Percentiles rank a stretch among this genome's conserved stretches.
Evolutionary conservation across 1,140 invertebrate species (phyloP).

Genomic region (Spodoptera litura): DNA sequence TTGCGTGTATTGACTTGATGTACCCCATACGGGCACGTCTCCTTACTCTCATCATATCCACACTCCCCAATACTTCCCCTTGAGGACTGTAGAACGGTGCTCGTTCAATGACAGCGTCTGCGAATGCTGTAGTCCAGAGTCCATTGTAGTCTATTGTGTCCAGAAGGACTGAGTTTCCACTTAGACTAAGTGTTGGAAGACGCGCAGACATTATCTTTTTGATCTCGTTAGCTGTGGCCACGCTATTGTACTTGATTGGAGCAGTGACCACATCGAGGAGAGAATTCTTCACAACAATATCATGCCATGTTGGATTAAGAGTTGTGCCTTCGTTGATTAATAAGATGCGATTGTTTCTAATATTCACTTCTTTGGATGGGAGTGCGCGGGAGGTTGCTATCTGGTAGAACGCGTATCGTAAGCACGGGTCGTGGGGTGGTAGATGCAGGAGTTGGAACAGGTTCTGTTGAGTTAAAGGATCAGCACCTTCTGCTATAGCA

Average conservation of each 20-base stretch:
- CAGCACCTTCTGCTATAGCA: slow-evolving; percentile 38
- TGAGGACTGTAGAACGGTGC: slow-evolving; percentile 34
- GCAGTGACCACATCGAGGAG: not conserved
- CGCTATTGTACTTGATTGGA: not conserved
- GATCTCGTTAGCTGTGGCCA: slow-evolving; percentile 6
- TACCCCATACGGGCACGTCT: slow-evolving; percentile 31
- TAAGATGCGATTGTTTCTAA: slow-evolving; percentile 1
- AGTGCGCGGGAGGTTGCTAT: not conserved
- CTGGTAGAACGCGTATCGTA: slow-evolving; percentile 34
- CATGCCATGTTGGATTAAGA: slow-evolving; percentile 8
- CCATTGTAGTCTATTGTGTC: slow-evolving; percentile 36
- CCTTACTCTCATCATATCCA: slow-evolving; percentile 39
- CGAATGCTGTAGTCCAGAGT: slow-evolving; percentile 42
- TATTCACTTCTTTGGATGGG: not conserved
- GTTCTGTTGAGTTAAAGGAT: slow-evolving; percentile 4
- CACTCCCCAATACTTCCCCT: slow-evolving; percentile 28
- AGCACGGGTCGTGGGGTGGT: slow-evolving; percentile 38
- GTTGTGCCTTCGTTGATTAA: slow-evolving; percentile 23
- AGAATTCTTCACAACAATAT: slow-evolving; percentile 22
- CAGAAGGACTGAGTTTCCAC: slow-evolving; percentile 42
- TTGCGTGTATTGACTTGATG: slow-evolving; percentile 2
- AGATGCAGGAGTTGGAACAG: slow-evolving; percentile 36
- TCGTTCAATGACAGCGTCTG: slow-evolving; percentile 8
- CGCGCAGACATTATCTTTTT: not conserved
- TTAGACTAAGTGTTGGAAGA: slow-evolving; percentile 9